Evolutionary conservation across 2,888 invertebrate species (phyloP).

Genomic region (Lithophane semibrunnea): DNA sequence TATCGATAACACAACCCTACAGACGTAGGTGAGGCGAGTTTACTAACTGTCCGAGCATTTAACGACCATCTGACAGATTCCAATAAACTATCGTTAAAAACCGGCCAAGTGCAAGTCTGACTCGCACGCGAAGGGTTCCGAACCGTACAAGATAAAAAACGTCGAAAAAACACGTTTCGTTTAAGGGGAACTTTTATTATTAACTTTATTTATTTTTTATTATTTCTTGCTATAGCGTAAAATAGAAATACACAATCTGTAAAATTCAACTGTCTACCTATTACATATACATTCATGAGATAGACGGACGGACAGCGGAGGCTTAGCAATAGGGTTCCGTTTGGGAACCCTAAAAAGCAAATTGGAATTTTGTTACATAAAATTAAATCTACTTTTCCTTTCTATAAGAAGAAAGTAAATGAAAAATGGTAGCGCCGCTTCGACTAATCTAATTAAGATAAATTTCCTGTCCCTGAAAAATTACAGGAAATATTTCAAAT

Average conservation of each 20-base stretch:
- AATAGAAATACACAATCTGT: no score
- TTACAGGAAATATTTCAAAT: slow-evolving; percentile 44
- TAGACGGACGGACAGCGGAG: no score
- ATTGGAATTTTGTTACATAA: background rate
- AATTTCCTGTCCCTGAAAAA: slow-evolving; percentile 49
- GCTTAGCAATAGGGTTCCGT: no score
- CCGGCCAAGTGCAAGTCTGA: background rate
- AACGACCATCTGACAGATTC: slow-evolving; percentile 21
- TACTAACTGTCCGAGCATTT: background rate
- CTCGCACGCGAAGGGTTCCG: no score
- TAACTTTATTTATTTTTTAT: no score
- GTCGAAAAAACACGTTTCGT: no score
- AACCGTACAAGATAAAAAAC: no score
- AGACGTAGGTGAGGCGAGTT: slow-evolving; percentile 16
- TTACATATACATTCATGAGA: no score
- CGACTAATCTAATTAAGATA: slow-evolving; percentile 52
- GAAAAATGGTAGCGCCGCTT: slow-evolving; percentile 21
- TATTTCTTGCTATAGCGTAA: no score
- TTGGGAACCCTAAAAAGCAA: background rate
- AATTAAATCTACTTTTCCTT: slow-evolving; percentile 18
- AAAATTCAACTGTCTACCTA: no score
- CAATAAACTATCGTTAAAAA: slow-evolving; percentile 7
- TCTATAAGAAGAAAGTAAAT: slow-evolving; percentile 26
- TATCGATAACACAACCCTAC: slow-evolving; percentile 13
- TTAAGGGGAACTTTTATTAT: no score